Evolutionary conservation across 2,888 invertebrate genomes (phyloP), one percentile per base, ranked within the genome.

Genomic region (Drepanosiphum platanoidis): DNA sequence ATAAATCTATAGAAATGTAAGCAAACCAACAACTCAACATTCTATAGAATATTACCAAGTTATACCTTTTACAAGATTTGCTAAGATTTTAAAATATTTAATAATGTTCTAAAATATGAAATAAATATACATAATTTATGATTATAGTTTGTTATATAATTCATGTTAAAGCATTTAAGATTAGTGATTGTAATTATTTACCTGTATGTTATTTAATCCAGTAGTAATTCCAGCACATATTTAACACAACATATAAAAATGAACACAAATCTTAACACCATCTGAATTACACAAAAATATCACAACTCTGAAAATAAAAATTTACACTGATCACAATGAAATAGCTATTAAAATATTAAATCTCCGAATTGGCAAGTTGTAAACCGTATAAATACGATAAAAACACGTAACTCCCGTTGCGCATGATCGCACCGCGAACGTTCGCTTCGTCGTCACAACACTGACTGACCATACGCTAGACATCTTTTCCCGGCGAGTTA

Each of bases 391-490:
- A 77, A 61, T 66, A 64, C 22, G 32, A 78, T 32, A 66, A 66
- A 79, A 42, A 66, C 66, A 32, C 66, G 64, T 22, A 79, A 42
- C 42, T 0, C 36, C 5, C 36, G 52, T 30, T 36, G 58, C 70
- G 13, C 70, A 36, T 22, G 58, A 81, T 58, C 70, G 58, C 66
- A 34, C 39, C 66, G 83, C 74, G 74, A 74, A 83, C 83, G 64
- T 27, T 46, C 83, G 8, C 66, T 75, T 39, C 74, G 74, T 74
- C 74, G 83, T 66, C 75, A 75, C 83, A 34, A 34, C 74, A 83
- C 83, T 46, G 46, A 83, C 83, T 83, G 83, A 66, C 46, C 83
- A 34, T 75, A 36, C 74, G 71, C 42, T 34, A 61, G 74, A 83
- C 75, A 32, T 27, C 30, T 83, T 74, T 64, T 64, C 42, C 64